Evolutionary conservation across 2,888 invertebrate species (phyloP).

Genomic region (Drosophila falleni): DNA sequence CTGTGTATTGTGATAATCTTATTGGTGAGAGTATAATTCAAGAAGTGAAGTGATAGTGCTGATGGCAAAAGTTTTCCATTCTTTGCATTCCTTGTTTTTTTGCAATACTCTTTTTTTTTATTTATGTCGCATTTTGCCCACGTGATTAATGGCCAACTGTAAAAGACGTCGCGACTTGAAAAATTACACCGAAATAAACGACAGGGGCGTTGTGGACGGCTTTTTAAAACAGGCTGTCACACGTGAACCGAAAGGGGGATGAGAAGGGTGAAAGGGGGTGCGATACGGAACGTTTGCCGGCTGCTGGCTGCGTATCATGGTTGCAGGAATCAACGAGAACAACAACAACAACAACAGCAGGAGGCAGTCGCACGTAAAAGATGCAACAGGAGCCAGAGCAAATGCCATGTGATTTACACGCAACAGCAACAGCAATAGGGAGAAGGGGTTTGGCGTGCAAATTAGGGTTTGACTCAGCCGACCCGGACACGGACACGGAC

Average conservation of each 20-base stretch:
- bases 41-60: slow-evolving; percentile 28
- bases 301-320: slow-evolving; percentile 42
- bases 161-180: slow-evolving; percentile 81
- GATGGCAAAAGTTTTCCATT: slow-evolving; percentile 47
- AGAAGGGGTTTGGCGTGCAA: slow-evolving; percentile 54
- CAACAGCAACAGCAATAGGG: slow-evolving; percentile 39
- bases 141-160: slow-evolving; percentile 74
- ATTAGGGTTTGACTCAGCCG: slow-evolving; percentile 71
- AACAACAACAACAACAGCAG: slow-evolving; percentile 40
- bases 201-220: slow-evolving; percentile 46
- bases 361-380: slow-evolving; percentile 70
- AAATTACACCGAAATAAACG: slow-evolving; percentile 78
- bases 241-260: slow-evolving; percentile 43
- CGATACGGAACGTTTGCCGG: background rate
- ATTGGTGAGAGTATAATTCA: slow-evolving; percentile 57
- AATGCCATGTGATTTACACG: slow-evolving; percentile 81
- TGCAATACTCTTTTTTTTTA: slow-evolving; percentile 12
- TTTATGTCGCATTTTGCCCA: slow-evolving; percentile 66
- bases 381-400: slow-evolving; percentile 78
- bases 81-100: slow-evolving; percentile 10
- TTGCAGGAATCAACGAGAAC: slow-evolving; percentile 47
- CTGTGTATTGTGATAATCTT: background rate
- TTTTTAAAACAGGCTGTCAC: slow-evolving; percentile 74
- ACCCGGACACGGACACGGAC: slow-evolving; percentile 11
- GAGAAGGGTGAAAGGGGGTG: background rate